phyloP scores from a whole-genome alignment of 2,888 invertebrate genomes.

The Hanleya hanleyi region DNA sequence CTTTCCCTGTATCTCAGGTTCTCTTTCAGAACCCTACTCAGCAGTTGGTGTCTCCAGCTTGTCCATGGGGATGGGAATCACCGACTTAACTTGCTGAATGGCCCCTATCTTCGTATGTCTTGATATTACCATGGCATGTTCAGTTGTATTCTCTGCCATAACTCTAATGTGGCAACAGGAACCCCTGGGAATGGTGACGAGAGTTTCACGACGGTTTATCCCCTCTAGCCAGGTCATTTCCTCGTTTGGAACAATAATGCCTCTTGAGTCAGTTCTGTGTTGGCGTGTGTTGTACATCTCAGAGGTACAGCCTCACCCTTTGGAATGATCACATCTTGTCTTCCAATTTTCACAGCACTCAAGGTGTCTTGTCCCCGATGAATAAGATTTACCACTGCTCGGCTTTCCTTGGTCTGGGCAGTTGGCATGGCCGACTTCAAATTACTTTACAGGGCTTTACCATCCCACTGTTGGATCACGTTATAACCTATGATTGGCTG shows the following conservation, averaged over 20 bases:
- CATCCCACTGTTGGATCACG: not conserved
- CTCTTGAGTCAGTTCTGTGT: no score
- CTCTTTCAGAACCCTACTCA: no score
- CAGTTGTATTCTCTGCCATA: not conserved
- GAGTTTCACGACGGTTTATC: not conserved
- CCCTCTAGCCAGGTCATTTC: not conserved
- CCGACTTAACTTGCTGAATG: not conserved
- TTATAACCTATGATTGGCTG: not conserved
- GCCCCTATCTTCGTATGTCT: not conserved
- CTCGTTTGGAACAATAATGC: no score
- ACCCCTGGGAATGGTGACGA: not conserved
- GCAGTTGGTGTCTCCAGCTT: not conserved
- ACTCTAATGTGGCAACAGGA: not conserved
- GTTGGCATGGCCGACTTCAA: not conserved
- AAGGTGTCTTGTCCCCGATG: not conserved
- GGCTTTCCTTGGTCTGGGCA: not conserved
- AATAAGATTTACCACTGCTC: not conserved
- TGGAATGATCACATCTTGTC: constrained; percentile 4
- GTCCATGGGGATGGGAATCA: not conserved
- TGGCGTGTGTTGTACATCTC: not conserved
- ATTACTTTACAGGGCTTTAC: not conserved
- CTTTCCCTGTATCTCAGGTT: no score
- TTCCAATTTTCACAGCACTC: not conserved
- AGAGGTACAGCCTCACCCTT: not conserved
- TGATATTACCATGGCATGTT: not conserved